Percentiles rank a stretch among this genome's conserved stretches.
These are phyloP conservation scores for rat (Rattus norvegicus) DNA, from an alignment of 2,113 vertebrate genomes.

Conservation along the genomic window DNA sequence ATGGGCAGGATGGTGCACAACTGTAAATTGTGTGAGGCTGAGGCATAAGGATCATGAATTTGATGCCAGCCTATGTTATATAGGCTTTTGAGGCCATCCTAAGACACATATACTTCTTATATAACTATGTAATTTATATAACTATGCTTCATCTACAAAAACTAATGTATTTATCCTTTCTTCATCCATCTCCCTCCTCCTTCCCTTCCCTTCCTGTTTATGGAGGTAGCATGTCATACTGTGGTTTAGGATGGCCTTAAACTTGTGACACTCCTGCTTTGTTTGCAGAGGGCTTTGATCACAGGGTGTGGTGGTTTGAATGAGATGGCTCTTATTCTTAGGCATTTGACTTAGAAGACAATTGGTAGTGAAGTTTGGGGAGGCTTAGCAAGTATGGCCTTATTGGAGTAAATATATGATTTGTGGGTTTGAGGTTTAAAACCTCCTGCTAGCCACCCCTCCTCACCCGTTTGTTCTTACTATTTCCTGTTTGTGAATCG, in stretches of 20 bases:
- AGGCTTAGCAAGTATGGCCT: not conserved
- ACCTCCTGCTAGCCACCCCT: not conserved
- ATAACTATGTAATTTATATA: too few relatives aligned
- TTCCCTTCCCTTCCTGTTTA: not conserved
- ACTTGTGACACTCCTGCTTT: not conserved
- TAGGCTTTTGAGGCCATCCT: not conserved
- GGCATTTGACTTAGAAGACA: not conserved
- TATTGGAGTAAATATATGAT: not conserved
- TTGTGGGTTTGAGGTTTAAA: not conserved
- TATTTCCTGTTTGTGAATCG: not conserved
- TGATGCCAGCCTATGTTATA: not conserved
- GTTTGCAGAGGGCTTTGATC: not conserved
- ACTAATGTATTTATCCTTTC: not conserved
- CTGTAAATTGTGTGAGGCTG: not conserved
- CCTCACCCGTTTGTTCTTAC: not conserved
- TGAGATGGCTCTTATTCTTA: not conserved
- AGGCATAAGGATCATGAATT: not conserved
- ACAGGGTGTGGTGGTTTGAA: too few relatives aligned
- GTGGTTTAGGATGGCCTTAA: not conserved
- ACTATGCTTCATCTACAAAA: not conserved
- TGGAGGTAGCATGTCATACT: not conserved
- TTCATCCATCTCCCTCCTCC: not conserved
- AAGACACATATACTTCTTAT: too few relatives aligned
- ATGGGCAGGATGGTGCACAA: not conserved
- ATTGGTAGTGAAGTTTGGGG: not conserved